A percentile compares a stretch with the other conserved stretches of the same genome.
These are phyloP conservation scores for Muricea muricata DNA, from an alignment of 92 coral and sea anemone species.

Conservation along the genomic window DNA sequence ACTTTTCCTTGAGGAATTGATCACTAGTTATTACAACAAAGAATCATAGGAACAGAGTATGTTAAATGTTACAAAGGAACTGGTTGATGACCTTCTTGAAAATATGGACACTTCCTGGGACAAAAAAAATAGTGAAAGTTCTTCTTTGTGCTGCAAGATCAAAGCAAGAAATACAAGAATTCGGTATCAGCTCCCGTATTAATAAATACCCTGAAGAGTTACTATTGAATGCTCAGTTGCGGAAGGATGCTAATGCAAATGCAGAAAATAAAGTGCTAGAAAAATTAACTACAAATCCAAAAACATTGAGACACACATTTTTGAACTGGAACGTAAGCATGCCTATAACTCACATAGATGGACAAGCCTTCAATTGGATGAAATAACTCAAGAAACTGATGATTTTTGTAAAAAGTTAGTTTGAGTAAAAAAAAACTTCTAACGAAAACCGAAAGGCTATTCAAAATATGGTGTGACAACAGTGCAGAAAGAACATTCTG, in stretches of 20 bases:
- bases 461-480: not conserved
- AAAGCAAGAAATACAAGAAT: constrained; percentile 10
- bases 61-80: not conserved
- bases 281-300: too few species aligned
- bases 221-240: too few species aligned
- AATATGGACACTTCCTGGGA: constrained; percentile 37
- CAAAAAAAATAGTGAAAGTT: too few species aligned
- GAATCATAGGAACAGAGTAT: not conserved
- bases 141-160: constrained; percentile 1
- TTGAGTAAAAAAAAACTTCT: not conserved
- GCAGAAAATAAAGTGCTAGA: constrained; percentile 20
- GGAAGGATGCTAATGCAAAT: too few species aligned
- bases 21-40: not conserved
- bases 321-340: not conserved
- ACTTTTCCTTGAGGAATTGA: not conserved
- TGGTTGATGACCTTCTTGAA: constrained; percentile 14
- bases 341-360: not conserved
- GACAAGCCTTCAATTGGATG: not conserved
- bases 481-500: not conserved
- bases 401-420: not conserved
- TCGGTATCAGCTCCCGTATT: constrained; percentile 17
- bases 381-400: not conserved
- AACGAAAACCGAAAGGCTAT: not conserved
- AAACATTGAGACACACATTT: too few species aligned
- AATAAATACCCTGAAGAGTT: too few species aligned